Base-by-base conservation (phyloP, 1,140 invertebrate species). In the Sipha flava region DNA sequence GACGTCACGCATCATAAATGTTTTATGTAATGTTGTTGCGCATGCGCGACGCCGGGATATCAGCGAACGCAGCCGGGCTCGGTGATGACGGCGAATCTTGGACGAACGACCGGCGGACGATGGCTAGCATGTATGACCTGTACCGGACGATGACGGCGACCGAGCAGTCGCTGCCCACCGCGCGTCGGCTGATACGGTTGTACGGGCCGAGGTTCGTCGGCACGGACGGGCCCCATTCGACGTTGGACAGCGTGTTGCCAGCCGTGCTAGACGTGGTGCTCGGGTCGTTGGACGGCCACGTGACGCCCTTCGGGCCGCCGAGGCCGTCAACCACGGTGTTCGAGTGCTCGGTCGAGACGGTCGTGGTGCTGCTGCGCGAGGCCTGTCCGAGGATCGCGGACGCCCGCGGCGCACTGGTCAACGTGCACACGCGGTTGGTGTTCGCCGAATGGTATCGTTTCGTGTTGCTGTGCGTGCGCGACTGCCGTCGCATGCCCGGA, bases 381-480 rank as follows among this genome's bases (percentile, higher is more conserved):
- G 47, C 70, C 4, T 73, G 70, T 54, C 47, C 70, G 29, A 52
- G 10, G 12, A 37, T 52, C 16, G 18, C 23, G 29, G 21, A 73
- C 47, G n/a, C 0, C 3, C 47, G 31, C 47, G 21, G n/a, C 29
- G 47, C 16, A 10, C 0, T 73, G 10, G 43, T 73, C 10, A 21
- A n/a, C 10, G 31, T 26, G 29, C 47, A 54, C 6, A 21, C 31
- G 31, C 70, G 70, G 9, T n/a, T 73, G 18, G 54, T 47, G 70
- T 73, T 73, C 29, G 47, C 29, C 31, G 47, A 73, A 21, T 73
- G 70, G 70, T 73, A 73, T 16, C 45, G 31, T 12, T 73, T 73
- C 47, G 47, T 54, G n/a, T 18, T 54, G 47, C 16, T 54, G 70
- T 54, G 70, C 70, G 29, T 73, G 10, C 70, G 49, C 18, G 31